A percentile compares a stretch with the other conserved stretches of the same genome.
phyloP scores from a whole-genome alignment of 2,797 vertebrate genomes.

The Clamator glandarius region DNA sequence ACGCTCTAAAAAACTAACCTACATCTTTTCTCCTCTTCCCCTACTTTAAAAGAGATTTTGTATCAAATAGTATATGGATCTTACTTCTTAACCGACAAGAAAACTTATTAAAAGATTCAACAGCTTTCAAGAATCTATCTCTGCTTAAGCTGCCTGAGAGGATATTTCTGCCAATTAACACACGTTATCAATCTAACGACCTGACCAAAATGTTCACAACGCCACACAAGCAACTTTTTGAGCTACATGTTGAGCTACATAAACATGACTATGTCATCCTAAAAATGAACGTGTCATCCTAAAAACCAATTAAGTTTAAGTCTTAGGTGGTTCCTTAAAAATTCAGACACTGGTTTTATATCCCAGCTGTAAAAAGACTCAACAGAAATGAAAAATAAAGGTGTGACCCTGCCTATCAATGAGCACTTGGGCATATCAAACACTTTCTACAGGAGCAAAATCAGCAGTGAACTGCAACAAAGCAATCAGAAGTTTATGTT shows the following conservation, averaged over 20 bases:
- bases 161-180: background rate
- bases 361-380: background rate
- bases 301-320: background rate
- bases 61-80: background rate
- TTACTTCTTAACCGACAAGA: background rate
- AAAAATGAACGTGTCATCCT: background rate
- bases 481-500: background rate
- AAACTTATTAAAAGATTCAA: background rate
- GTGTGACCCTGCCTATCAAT: background rate
- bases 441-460: background rate
- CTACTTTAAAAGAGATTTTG: background rate
- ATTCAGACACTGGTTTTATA: background rate
- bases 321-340: background rate
- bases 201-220: background rate
- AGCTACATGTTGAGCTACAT: background rate
- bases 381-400: background rate
- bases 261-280: background rate
- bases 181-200: background rate
- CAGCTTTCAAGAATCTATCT: background rate
- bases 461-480: background rate
- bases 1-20: background rate
- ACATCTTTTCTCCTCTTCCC: background rate
- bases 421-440: background rate
- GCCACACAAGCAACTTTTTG: background rate
- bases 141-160: background rate